Evolutionary conservation across 2,797 vertebrate species (phyloP), one percentile per base, ranked within the genome.

Genomic region (Fistularia tabacaria): DNA sequence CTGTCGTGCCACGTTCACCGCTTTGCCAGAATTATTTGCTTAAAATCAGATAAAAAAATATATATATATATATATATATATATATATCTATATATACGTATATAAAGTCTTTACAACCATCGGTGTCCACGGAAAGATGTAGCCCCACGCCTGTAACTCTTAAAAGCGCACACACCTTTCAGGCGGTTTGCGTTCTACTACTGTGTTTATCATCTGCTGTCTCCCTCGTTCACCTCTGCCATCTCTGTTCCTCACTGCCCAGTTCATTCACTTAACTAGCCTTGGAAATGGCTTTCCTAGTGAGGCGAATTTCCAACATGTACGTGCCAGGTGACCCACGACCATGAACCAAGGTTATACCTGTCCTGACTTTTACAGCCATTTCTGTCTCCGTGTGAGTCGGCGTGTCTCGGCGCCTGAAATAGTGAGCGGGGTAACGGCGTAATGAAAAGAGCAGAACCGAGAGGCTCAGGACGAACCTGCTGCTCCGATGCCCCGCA

Each of bases 401-500:
- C 68, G 71, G 55, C 39, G 54, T 46, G 59, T 80, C 76, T 71
- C 77, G 73, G 69, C 53, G 69, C 79, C 75, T 85, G 80, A 86
- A 85, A 87, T 75, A 79, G 77, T 64, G 73, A 73, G 84, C 71
- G 46, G 45, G 76, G 76, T 75, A 69, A 38, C 44, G 44, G 71
- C 15, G 57, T 80, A 82, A 89, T 76, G 77, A 87, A 85, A 83
- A 66, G 62, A 59, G 38, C 42, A 71, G 73, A 63, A 58, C 50
- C 48, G 66, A 72, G 71, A 76, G 73, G 90, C 86, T 91, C 88
- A 84, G 91, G 90, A 91, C 85, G 87, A 92, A 91, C 92, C 92
- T 92, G 90, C 89, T 90, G 89, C 87, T 93, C 91, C 86, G 90
- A 88, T 93, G 93, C 90, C 94, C 93, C 92, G 87, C 88, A 87